phyloP scores from a whole-genome alignment of 2,888 invertebrate species.

The Antheraea assamensis region DNA sequence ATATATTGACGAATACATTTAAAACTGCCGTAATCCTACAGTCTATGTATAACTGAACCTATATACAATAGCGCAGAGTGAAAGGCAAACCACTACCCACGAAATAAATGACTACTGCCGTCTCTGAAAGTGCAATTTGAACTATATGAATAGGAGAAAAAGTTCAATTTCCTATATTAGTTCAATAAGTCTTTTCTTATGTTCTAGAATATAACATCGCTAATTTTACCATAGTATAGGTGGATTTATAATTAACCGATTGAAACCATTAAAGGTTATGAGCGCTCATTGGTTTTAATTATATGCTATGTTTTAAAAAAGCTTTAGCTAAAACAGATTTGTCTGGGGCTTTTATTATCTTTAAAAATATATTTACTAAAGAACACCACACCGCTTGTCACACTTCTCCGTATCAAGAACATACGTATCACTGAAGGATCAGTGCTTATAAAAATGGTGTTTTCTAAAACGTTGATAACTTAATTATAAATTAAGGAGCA shows the following conservation, averaged over 20 bases:
- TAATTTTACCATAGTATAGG: conserved; percentile 34
- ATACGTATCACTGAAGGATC: too few species aligned
- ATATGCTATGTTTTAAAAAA: not conserved
- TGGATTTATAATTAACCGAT: conserved; percentile 36
- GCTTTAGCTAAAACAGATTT: too few species aligned
- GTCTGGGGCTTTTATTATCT: too few species aligned
- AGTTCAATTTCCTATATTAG: conserved; percentile 39
- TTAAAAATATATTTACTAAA: too few species aligned
- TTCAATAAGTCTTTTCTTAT: conserved; percentile 25
- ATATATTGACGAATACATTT: conserved; percentile 18
- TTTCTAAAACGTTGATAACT: too few species aligned
- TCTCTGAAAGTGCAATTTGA: conserved; percentile 42
- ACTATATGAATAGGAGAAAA: conserved; percentile 40
- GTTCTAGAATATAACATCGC: conserved; percentile 43
- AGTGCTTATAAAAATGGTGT: too few species aligned
- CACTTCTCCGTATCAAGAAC: too few species aligned
- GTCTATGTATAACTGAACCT: conserved; percentile 25
- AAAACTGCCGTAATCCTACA: conserved; percentile 24
- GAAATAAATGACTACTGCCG: conserved; percentile 39
- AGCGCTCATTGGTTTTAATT: not conserved
- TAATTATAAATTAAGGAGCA: too few species aligned
- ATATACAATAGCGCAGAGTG: conserved; percentile 57
- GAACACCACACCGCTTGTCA: too few species aligned
- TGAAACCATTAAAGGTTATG: conserved; percentile 22
- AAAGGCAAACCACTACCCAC: conserved; percentile 73